phyloP scores from a whole-genome alignment of 2,113 vertebrate species.

The Sebastes fasciatus region DNA sequence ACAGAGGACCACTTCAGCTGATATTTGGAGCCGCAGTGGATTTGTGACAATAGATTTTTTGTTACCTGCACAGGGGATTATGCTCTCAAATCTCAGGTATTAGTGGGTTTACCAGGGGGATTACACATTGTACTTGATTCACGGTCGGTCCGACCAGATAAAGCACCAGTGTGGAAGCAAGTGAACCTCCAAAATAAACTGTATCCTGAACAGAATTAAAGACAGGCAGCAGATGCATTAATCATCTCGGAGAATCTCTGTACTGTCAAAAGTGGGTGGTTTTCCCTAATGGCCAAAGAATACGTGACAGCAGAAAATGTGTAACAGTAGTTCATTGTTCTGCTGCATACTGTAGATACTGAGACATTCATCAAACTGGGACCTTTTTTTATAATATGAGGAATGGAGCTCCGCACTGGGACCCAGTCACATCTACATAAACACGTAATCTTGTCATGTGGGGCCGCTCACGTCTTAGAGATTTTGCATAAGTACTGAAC shows the following conservation, averaged over 20 bases:
- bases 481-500: conserved; percentile 25
- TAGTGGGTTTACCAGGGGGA: conserved; percentile 75
- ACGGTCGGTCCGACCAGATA: conserved; percentile 46
- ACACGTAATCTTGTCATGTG: conserved; percentile 49
- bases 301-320: conserved; percentile 46
- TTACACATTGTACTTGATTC: conserved; percentile 74
- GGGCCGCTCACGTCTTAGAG: conserved; percentile 7
- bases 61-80: conserved; percentile 72
- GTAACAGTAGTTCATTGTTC: conserved; percentile 32
- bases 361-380: conserved; percentile 28
- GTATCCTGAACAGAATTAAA: conserved; percentile 17
- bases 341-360: conserved; percentile 18
- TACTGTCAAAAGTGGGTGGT: conserved; percentile 56
- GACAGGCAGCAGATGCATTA: conserved; percentile 36
- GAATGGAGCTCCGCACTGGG: conserved; percentile 15
- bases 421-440: conserved; percentile 40
- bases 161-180: conserved; percentile 34
- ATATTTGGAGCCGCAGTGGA: conserved; percentile 53
- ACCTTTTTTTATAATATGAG: conserved; percentile 38
- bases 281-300: conserved; percentile 48
- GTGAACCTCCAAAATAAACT: neutral
- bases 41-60: conserved; percentile 72
- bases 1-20: conserved; percentile 26
- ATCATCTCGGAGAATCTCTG: conserved; percentile 41
- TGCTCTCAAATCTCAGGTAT: conserved; percentile 76